Percentiles rank a stretch among this genome's conserved stretches.
Conservation (phyloP, 1,140 invertebrate species). For the Hirudo medicinalis region DNA sequence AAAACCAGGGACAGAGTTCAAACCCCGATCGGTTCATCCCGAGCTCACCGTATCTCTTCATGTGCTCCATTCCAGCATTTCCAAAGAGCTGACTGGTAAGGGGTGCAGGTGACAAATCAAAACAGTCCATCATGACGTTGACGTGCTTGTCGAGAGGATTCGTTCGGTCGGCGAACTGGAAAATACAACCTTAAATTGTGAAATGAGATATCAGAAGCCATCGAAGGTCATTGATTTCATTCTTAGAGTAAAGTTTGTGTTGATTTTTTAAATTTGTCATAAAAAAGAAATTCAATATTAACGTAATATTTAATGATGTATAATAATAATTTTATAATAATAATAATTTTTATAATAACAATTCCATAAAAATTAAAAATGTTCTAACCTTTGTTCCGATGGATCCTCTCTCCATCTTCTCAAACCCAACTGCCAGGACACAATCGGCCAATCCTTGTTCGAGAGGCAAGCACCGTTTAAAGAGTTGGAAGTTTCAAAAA, state of each 20-base stretch:
- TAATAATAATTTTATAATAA: not conserved
- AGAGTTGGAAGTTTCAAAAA: too few species aligned
- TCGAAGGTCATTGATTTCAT: too few species aligned
- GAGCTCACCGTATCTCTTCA: slow-evolving; percentile 71
- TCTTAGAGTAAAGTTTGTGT: too few species aligned
- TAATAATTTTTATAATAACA: not conserved
- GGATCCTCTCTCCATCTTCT: slow-evolving; percentile 92
- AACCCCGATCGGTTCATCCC: not conserved
- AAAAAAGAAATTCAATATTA: too few species aligned
- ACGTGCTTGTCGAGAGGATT: slow-evolving; percentile 89
- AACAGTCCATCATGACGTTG: slow-evolving; percentile 64
- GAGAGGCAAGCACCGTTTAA: not conserved
- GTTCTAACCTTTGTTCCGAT: slow-evolving; percentile 53
- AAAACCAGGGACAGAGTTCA: too few species aligned
- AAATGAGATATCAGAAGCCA: too few species aligned
- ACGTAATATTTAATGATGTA: too few species aligned
- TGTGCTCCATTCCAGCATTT: slow-evolving; percentile 87
- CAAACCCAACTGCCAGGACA: slow-evolving; percentile 83
- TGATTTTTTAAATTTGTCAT: too few species aligned
- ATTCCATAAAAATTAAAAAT: not conserved
- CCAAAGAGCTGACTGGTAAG: slow-evolving; percentile 90
- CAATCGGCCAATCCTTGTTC: slow-evolving; percentile 59
- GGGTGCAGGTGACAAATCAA: slow-evolving; percentile 63
- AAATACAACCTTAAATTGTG: too few species aligned
- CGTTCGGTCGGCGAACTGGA: slow-evolving; percentile 67